phyloP scores from a whole-genome alignment of 1,140 invertebrate genomes.

The Drosophila cardini region DNA sequence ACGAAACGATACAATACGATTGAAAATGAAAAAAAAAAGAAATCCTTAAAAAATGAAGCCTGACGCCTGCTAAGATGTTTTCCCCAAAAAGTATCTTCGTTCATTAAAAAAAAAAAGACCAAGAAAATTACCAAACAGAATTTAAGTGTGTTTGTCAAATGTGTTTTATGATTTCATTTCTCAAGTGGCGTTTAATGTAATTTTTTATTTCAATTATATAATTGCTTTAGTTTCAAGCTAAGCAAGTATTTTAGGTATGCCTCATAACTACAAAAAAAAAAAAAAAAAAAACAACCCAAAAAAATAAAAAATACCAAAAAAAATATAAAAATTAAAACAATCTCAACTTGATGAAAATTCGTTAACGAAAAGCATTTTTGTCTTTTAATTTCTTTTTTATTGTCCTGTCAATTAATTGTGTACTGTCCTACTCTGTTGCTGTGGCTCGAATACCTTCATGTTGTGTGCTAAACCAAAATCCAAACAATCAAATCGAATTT shows the following conservation, averaged over 20 bases:
- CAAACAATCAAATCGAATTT: conserved; percentile 64
- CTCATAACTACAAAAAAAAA: conserved; percentile 42
- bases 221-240: conserved; percentile 46
- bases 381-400: conserved; percentile 84
- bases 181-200: conserved; percentile 46
- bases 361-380: conserved; percentile 83
- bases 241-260: conserved; percentile 45
- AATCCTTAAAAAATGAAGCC: conserved; percentile 36
- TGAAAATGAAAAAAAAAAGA: neutral
- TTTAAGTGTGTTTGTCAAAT: conserved; percentile 79
- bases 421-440: conserved; percentile 86
- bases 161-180: conserved; percentile 64
- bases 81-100: conserved; percentile 36
- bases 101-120: conserved; percentile 24
- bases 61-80: conserved; percentile 44
- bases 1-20: conserved; percentile 26
- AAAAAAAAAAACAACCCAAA: conserved; percentile 36
- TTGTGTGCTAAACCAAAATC: conserved; percentile 80
- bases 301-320: conserved; percentile 32
- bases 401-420: conserved; percentile 87
- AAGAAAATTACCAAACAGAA: conserved; percentile 44
- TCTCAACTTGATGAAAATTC: conserved; percentile 72
- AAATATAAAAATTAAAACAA: conserved; percentile 35
- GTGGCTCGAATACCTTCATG: conserved; percentile 85
- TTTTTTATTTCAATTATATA: conserved; percentile 53